Base-by-base conservation (phyloP, 2,113 vertebrate genomes). In the Otus sunia region DNA sequence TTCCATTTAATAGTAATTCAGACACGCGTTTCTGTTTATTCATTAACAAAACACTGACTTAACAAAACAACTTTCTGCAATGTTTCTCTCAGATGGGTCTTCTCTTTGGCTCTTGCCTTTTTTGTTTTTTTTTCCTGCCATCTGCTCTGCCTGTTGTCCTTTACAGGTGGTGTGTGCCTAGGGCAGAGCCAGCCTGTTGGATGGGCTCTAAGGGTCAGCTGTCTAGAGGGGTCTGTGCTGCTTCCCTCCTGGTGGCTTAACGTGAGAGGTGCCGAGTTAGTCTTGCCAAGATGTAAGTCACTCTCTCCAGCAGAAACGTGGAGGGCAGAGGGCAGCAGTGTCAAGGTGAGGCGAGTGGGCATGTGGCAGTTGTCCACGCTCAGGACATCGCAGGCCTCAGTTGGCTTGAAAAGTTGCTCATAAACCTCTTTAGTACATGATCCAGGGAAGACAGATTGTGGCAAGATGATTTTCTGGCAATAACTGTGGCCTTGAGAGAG, bases 201-300 rank as follows among this genome's bases (percentile, higher is more conserved):
- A 5, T 37, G 49, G 25, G 62, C 43, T 64, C 36, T 9, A 22
- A 6, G 62, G n/a, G 8, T 81, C 52, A 93, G 45, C 50, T 90
- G 3, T 30, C 10, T 26, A 22, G 41, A 71, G 64, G 10, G 4
- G 9, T 37, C 29, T 36, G 19, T 1, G 3, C n/a, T 84, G 11
- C 60, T n/a, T 85, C 37, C 20, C 11, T 41, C 30, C 30, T 39
- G 15, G 12, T 52, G 43, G 21, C 72, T 84, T 52, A 8, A 7
- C 27, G 2, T 2, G 18, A 45, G 58, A 72, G 27, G 19, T 64
- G 49, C 39, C 10, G 52, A 34, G 14, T 52, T 53, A 11, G 13
- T 74, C 29, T 76, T 43, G 45, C 36, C n/a, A 66, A 27, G 30
- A 11, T 58, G 30, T 2, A 26, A 60, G 50, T 56, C 0, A 0